Percentiles rank a stretch among this genome's conserved stretches.
These are phyloP conservation scores for Synchiropus splendidus DNA, from an alignment of 2,113 vertebrate species.

Conservation along the genomic window DNA sequence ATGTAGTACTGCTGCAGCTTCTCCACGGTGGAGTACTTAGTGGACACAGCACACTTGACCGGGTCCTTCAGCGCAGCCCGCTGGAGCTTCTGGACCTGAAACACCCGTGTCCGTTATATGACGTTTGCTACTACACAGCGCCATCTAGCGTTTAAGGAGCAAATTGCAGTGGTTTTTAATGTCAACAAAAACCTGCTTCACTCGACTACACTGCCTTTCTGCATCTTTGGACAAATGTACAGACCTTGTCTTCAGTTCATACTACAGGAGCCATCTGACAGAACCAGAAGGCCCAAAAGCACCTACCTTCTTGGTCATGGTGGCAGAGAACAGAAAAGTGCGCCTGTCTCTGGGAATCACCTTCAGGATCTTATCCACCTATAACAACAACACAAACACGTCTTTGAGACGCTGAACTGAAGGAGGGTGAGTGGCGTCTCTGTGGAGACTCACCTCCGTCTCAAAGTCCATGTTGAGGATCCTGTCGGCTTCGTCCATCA, in stretches of 20 bases:
- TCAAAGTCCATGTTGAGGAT: conserved; percentile 99
- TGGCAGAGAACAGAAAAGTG: conserved; percentile 93
- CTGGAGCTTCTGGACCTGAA: conserved; percentile 92
- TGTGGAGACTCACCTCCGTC: conserved; percentile 72
- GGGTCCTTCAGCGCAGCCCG: conserved; percentile 90
- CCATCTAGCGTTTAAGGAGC: no score
- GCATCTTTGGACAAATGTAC: no score
- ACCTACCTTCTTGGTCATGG: conserved; percentile 99
- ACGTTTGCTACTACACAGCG: no score
- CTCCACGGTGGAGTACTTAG: conserved; percentile 93
- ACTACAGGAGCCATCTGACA: no score
- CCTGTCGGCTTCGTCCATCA: conserved; percentile 96
- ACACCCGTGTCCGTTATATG: no score
- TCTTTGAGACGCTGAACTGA: no score
- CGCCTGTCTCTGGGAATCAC: conserved; percentile 91
- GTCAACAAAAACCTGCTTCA: no score
- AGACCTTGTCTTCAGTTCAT: no score
- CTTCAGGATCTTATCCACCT: conserved; percentile 97
- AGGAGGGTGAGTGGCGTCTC: no score
- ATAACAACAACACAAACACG: not conserved
- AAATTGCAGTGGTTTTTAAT: no score
- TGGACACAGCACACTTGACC: conserved; percentile 91
- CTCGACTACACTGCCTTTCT: no score
- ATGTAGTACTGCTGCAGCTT: conserved; percentile 96
- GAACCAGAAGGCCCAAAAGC: no score